phyloP scores from a whole-genome alignment of 2,888 invertebrate genomes.

The Oscheius sp. region DNA sequence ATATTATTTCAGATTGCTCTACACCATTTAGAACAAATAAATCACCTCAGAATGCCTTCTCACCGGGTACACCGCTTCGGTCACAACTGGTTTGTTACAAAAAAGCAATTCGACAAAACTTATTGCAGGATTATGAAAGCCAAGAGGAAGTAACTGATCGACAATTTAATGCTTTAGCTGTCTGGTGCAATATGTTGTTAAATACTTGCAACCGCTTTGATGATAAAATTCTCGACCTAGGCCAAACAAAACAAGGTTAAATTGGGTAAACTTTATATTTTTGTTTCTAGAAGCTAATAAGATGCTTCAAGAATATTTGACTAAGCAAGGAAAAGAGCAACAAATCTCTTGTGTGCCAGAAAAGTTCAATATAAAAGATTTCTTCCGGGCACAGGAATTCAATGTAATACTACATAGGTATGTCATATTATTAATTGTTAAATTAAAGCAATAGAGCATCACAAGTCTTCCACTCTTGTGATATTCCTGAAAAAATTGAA shows the following conservation, averaged over 20 bases:
- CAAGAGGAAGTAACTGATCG: conserved; percentile 12
- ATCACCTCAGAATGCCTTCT: too few relatives aligned
- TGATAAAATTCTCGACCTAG: conserved; percentile 42
- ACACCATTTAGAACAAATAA: not conserved
- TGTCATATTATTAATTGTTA: not conserved
- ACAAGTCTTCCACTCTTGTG: not conserved
- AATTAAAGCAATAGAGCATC: conserved; percentile 1
- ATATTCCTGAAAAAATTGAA: conserved; percentile 11
- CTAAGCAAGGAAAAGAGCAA: not conserved
- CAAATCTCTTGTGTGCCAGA: not conserved
- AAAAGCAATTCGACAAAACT: too few relatives aligned
- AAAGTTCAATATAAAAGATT: conserved; percentile 25
- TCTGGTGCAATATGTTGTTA: conserved; percentile 44
- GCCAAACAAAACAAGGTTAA: conserved; percentile 38
- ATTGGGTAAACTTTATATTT: not conserved
- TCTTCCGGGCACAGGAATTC: conserved; percentile 17
- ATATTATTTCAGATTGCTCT: not conserved
- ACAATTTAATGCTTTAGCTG: conserved; percentile 39
- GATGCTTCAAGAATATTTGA: conserved; percentile 24
- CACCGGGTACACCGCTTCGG: not conserved
- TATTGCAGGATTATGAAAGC: conserved; percentile 1
- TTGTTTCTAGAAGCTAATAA: conserved; percentile 22
- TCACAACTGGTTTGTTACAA: not conserved
- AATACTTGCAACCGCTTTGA: conserved; percentile 31
- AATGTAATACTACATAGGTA: conserved; percentile 7